Base-by-base conservation (phyloP, 2,113 vertebrate species). In the human (Homo sapiens) region DNA sequence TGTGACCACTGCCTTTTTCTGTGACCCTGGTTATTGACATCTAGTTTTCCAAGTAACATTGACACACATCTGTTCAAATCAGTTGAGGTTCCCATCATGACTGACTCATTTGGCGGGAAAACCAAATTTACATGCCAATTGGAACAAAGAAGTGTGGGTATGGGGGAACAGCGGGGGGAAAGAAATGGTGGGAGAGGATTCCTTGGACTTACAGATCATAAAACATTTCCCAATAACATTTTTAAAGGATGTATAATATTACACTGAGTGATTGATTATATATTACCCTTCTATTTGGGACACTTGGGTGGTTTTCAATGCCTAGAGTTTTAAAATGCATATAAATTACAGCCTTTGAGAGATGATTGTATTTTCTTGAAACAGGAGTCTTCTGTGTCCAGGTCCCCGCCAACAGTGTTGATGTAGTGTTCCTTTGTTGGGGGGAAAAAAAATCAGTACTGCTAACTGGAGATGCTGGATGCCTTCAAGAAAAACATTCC, bases 41-140 rank as follows among this genome's bases (percentile, higher is more conserved):
- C 91, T 94, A 91, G n/a, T 97, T 97, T 96, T 75, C 92, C 80
- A 95, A 92, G 73, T 94, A 96, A 96, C 92, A 97, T 50, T 95
- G 97, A 97, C 95, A 97, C 87, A 96, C 97, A 98, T 97, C 96
- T 97, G 96, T 75, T 96, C 96, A 96, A 97, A 95, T 97, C 95
- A 96, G 89, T 96, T 93, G 97, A 76, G 0, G 9, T 68, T 96
- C 93, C 92, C 97, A 91, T 92, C 38, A 18, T 59, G 84, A 96
- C 96, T 93, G 96, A 94, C 70, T 97, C 94, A 96, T 92, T 97
- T 94, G 96, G 79, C n/a, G 48, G 96, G 92, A 50, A 95, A 97
- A 92, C 61, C 92, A 94, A 95, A 79, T 87, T 96, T 89, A 52
- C 35, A 32, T 87, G 96, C 96, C 97, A 97, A 80, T 27, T 97